Evolutionary conservation across 2,797 vertebrate species (phyloP).

Genomic region (Mastacembelus armatus): DNA sequence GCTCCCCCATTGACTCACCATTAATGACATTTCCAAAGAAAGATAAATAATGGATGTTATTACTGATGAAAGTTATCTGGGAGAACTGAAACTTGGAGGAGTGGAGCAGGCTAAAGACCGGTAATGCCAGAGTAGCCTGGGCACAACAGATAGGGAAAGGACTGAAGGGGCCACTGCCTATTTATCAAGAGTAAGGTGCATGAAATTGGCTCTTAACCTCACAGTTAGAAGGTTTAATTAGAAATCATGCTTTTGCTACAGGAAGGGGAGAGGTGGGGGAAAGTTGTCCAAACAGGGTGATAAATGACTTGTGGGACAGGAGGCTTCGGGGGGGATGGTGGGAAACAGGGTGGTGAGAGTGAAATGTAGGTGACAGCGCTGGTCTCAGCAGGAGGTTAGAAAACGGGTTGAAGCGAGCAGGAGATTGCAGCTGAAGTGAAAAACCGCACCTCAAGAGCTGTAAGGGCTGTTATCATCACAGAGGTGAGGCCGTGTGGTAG

Average conservation of each 20-base stretch:
- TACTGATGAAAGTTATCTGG: slow-evolving; percentile 53
- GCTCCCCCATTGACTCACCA: slow-evolving; percentile 44
- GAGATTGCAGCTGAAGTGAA: slow-evolving; percentile 63
- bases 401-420: slow-evolving; percentile 35
- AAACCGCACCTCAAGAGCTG: slow-evolving; percentile 57
- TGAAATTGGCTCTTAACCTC: slow-evolving; percentile 88
- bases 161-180: slow-evolving; percentile 67
- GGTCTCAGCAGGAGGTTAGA: slow-evolving; percentile 60
- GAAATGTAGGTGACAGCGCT: slow-evolving; percentile 71
- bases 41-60: slow-evolving; percentile 61
- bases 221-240: slow-evolving; percentile 87
- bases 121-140: slow-evolving; percentile 49
- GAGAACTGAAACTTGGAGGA: slow-evolving; percentile 39
- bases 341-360: slow-evolving; percentile 48
- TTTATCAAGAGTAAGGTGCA: slow-evolving; percentile 87
- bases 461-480: slow-evolving; percentile 47
- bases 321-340: slow-evolving; percentile 52
- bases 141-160: slow-evolving; percentile 61
- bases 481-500: slow-evolving; percentile 17
- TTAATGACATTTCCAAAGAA: slow-evolving; percentile 56
- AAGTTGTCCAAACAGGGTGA: slow-evolving; percentile 78
- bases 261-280: slow-evolving; percentile 34
- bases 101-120: slow-evolving; percentile 41
- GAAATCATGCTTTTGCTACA: slow-evolving; percentile 82
- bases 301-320: slow-evolving; percentile 81